Conservation (phyloP, 2,113 vertebrate species). For the rabbit (Oryctolagus cuniculus) region DNA sequence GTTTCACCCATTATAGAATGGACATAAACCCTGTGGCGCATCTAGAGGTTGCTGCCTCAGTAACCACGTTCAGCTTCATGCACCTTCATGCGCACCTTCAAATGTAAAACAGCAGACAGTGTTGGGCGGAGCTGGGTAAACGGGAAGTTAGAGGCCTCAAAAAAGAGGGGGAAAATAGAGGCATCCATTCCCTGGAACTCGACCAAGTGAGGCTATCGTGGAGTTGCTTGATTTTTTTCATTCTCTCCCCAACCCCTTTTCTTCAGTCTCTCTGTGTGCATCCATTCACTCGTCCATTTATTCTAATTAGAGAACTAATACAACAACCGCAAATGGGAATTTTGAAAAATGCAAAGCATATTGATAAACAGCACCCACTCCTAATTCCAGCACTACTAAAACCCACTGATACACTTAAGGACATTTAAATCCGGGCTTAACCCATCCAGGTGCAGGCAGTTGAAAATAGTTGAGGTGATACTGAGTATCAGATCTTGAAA, state of each 20-base stretch:
- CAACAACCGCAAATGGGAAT: not conserved
- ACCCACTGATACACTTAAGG: rapidly evolving
- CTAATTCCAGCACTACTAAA: not conserved
- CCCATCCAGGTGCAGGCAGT: not conserved
- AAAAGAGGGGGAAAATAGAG: not conserved
- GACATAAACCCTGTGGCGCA: constrained; percentile 23
- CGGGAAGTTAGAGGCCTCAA: not conserved
- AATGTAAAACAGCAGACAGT: rapidly evolving
- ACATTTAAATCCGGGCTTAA: not conserved
- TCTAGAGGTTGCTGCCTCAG: constrained; percentile 23
- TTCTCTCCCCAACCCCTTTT: too few species aligned
- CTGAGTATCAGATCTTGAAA: not conserved
- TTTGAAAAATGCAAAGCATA: not conserved
- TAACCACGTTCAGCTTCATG: not conserved
- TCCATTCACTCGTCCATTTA: not conserved
- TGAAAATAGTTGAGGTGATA: not conserved
- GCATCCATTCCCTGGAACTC: not conserved
- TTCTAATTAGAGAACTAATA: not conserved
- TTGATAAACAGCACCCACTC: not conserved
- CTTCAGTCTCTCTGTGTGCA: not conserved
- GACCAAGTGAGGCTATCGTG: too few species aligned
- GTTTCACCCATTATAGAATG: constrained; percentile 53
- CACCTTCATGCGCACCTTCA: rapidly evolving
- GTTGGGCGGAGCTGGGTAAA: rapidly evolving
- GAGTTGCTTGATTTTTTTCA: too few species aligned